phyloP scores from a whole-genome alignment of 92 coral and sea anemone genomes.

The Epizoanthus illoricatus region DNA sequence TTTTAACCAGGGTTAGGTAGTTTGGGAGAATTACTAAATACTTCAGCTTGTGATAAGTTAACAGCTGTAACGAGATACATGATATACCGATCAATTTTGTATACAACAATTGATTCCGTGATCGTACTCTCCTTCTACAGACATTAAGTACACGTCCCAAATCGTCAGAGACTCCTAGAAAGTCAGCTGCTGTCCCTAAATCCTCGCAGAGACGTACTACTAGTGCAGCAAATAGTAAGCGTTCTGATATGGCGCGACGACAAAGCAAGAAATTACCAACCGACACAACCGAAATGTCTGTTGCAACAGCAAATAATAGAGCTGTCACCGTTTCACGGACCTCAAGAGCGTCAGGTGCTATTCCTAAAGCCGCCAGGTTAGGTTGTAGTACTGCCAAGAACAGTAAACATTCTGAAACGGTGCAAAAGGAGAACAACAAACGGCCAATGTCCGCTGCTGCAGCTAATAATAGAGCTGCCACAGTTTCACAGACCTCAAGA shows the following conservation, averaged over 20 bases:
- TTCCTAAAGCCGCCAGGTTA: not conserved
- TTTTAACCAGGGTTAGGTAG: too few species aligned
- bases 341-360: too few species aligned
- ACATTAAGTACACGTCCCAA: not conserved
- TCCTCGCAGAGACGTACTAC: not conserved
- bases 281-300: not conserved
- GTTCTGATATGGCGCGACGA: too few species aligned
- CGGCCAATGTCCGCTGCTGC: too few species aligned
- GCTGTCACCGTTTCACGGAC: not conserved
- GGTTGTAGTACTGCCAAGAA: not conserved
- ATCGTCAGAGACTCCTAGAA: not conserved
- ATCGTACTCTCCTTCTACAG: not conserved
- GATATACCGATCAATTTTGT: not conserved
- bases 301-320: not conserved
- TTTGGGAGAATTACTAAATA: not conserved
- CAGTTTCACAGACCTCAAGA: too few species aligned
- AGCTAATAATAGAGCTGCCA: too few species aligned
- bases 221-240: not conserved
- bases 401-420: not conserved
- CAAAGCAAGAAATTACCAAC: not conserved
- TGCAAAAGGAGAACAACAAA: not conserved
- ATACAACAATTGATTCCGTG: not conserved
- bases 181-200: not conserved
- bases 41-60: not conserved
- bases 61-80: not conserved